Base-by-base conservation (phyloP, 2,888 invertebrate species). In the Drosophila anomalata region DNA sequence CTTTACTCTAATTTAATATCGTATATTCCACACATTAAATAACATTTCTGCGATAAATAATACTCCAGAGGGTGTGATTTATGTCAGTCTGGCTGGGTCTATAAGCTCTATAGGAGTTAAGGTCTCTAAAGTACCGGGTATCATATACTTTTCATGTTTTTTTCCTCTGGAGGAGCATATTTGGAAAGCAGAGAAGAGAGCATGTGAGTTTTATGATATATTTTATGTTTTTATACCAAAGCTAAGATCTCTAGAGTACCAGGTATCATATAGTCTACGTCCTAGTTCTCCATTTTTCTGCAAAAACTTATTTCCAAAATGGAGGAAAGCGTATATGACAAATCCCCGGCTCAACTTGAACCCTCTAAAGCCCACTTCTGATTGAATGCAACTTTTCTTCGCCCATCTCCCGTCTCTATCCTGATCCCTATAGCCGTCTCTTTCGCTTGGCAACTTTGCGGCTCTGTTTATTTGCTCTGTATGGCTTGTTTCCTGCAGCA, bases 391-490 rank as follows among this genome's bases (percentile, higher is more conserved):
- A 61, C 41, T 62, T 61, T 14, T 24, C 41, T 12, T 29, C 20
- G 46, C 48, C 26, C 26, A 61, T 61, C 62, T 11, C 48, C 47
- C 31, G 31, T 61, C 47, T 7, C 12, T n/a, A 14, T 12, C 47
- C 8, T 9, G 47, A 46, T 57, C 26, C 29, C 22, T 22, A 31
- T 22, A 17, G 9, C 9, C 9, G 5, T 24, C 1, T 7, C 20
- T 5, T 9, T 31, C 36, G 36, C 39, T 20, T 12, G 11, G 56
- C 50, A 22, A 36, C 41, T 50, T 60, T 61, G 61, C 12, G 59
- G 36, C 24, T n/a, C 61, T 33, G 55, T 51, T 66, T 55, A 54
- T 67, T 67, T 55, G 51, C 67, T 60, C 61, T 61, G 36, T 63
- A 55, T 46, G 53, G 44, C 55, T 66, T 55, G 54, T 42, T 65